Percentiles rank a stretch among this genome's conserved stretches.
Conservation (phyloP, 2,113 vertebrate genomes). For the Meriones unguiculatus region DNA sequence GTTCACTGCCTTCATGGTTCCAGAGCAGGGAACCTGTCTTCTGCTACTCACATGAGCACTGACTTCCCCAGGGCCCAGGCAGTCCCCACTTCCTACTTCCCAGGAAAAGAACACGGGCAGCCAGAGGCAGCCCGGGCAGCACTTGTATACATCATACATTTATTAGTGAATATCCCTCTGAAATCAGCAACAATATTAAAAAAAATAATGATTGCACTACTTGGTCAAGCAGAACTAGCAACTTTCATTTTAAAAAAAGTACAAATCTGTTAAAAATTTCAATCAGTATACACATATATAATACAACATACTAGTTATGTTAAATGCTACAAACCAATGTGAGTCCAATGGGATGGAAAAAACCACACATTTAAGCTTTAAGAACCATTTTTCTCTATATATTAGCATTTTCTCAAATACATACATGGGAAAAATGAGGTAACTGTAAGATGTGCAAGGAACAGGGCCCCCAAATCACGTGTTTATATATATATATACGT, state of each 20-base stretch:
- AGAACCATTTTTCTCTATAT: conserved; percentile 99
- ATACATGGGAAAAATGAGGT: conserved; percentile 99
- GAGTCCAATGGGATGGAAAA: conserved; percentile 99
- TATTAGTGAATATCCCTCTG: conserved; percentile 99
- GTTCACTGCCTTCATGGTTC: too few species aligned
- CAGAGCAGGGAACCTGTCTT: not conserved
- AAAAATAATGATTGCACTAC: conserved; percentile 99
- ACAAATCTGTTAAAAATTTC: conserved; percentile 99
- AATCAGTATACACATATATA: conserved; percentile 99
- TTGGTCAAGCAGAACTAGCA: conserved; percentile 99
- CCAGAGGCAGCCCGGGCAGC: not conserved
- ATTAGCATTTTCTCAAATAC: conserved; percentile 99
- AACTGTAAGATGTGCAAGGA: conserved; percentile 99
- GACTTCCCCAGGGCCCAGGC: not conserved
- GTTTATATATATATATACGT: conserved; percentile 83
- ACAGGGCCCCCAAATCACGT: conserved; percentile 96
- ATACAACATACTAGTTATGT: conserved; percentile 99
- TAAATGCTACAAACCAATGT: conserved; percentile 99
- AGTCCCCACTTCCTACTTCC: not conserved
- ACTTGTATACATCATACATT: conserved; percentile 99
- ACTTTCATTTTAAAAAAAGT: conserved; percentile 99
- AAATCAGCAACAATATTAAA: conserved; percentile 99
- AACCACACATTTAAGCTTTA: conserved; percentile 96
- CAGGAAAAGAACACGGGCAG: conserved; percentile 52
- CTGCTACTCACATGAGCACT: fast-evolving